These are phyloP conservation scores for Glaucidium brasilianum DNA, from an alignment of 2,113 vertebrate genomes.

Conservation along the genomic window DNA sequence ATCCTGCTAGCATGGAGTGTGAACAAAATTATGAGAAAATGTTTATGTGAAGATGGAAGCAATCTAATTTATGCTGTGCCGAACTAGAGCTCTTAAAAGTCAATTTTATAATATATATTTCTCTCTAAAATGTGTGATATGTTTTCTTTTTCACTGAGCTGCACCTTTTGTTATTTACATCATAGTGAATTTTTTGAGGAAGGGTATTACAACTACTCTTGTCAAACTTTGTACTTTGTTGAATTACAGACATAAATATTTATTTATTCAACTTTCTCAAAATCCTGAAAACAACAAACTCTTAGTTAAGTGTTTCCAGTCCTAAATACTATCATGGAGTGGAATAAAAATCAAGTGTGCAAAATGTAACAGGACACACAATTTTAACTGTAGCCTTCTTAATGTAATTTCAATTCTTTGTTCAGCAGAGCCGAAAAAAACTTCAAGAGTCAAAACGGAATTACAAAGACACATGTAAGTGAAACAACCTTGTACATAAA, in stretches of 20 bases:
- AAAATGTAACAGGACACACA: neutral
- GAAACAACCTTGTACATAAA: neutral
- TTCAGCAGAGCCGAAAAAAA: constrained; percentile 1
- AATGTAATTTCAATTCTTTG: constrained; percentile 20
- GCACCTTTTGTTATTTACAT: neutral
- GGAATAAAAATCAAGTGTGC: neutral
- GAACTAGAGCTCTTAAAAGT: neutral
- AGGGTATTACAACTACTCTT: neutral
- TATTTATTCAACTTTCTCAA: neutral
- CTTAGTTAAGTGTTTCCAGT: neutral
- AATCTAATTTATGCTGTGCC: neutral
- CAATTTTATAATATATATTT: neutral
- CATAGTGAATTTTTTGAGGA: neutral
- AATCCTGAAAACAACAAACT: neutral
- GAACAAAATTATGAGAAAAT: neutral
- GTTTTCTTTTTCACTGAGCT: neutral
- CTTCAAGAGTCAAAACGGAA: neutral
- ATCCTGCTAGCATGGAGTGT: neutral
- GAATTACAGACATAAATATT: neutral
- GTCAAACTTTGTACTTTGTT: neutral
- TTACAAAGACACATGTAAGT: neutral
- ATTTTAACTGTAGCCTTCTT: constrained; percentile 6
- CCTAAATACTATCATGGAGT: neutral
- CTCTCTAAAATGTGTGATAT: neutral
- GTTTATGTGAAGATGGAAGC: neutral